These are phyloP conservation scores for Erebia ligea DNA, from an alignment of 2,888 invertebrate species.

Conservation along the genomic window DNA sequence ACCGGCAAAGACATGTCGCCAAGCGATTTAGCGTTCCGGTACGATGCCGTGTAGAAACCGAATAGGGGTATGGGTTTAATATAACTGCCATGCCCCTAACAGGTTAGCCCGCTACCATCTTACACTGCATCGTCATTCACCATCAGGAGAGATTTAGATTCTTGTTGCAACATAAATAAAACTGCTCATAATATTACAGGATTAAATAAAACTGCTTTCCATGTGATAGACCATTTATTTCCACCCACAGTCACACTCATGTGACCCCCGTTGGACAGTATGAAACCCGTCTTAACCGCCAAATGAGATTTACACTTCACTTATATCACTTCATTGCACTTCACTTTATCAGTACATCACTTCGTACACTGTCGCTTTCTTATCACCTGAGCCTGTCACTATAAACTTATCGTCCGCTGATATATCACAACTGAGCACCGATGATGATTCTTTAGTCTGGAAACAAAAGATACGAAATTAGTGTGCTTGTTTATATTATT, in stretches of 20 bases:
- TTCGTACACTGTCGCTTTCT: conserved; percentile 98
- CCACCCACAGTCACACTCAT: conserved; percentile 28
- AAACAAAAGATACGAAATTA: conserved; percentile 50
- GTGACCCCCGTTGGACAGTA: conserved; percentile 29
- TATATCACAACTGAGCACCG: conserved; percentile 99
- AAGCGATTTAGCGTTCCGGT: no score
- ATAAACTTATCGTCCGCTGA: conserved; percentile 99
- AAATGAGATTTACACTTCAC: conserved; percentile 47
- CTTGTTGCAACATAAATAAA: no score
- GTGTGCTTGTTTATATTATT: background rate
- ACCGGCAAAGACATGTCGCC: no score
- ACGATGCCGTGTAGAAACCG: no score
- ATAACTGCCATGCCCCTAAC: no score
- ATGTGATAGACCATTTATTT: conserved; percentile 37
- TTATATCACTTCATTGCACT: conserved; percentile 52
- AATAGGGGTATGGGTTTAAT: no score
- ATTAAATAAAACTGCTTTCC: conserved; percentile 33
- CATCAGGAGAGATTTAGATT: no score
- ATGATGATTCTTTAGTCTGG: conserved; percentile 97
- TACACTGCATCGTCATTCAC: no score
- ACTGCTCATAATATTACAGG: no score
- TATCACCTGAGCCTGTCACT: conserved; percentile 98
- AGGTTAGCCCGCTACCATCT: no score
- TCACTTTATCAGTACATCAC: conserved; percentile 86
- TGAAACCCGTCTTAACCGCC: conserved; percentile 33